Evolutionary conservation across 2,888 invertebrate species (phyloP).

Genomic region (Macropis europaea): DNA sequence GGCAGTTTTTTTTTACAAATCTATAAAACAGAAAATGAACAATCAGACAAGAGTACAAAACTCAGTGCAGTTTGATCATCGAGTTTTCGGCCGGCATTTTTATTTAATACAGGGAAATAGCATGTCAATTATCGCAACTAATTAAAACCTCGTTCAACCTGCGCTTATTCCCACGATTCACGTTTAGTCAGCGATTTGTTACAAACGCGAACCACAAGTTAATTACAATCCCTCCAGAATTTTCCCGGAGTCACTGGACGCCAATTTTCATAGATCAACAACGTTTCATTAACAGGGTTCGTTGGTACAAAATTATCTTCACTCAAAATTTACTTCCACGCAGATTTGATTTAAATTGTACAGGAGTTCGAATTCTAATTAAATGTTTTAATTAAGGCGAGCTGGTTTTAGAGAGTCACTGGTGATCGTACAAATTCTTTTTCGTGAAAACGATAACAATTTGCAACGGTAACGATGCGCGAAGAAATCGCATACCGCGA

Average conservation of each 20-base stretch:
- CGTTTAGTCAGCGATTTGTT: not conserved
- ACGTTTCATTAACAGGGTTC: not conserved
- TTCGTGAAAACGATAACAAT: not conserved
- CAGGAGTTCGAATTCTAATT: constrained; percentile 1
- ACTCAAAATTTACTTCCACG: not conserved
- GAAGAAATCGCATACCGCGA: not conserved
- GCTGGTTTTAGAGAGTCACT: not conserved
- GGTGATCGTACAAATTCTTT: constrained; percentile 4
- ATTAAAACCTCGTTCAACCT: too few relatives aligned
- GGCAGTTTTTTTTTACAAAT: too few relatives aligned
- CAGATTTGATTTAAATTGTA: not conserved
- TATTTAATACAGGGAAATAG: too few relatives aligned
- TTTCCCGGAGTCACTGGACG: not conserved
- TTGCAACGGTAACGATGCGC: not conserved
- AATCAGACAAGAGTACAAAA: too few relatives aligned
- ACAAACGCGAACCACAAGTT: not conserved
- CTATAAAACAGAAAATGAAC: too few relatives aligned
- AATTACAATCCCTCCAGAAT: not conserved
- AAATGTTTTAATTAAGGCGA: constrained; percentile 11
- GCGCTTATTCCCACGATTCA: too few relatives aligned
- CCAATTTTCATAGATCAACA: constrained; percentile 1
- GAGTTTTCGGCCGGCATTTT: too few relatives aligned
- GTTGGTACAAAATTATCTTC: not conserved
- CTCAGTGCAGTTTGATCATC: too few relatives aligned
- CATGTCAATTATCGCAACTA: too few relatives aligned